phyloP scores from a whole-genome alignment of 2,797 vertebrate species.

The Microctenopoma lineatum region DNA sequence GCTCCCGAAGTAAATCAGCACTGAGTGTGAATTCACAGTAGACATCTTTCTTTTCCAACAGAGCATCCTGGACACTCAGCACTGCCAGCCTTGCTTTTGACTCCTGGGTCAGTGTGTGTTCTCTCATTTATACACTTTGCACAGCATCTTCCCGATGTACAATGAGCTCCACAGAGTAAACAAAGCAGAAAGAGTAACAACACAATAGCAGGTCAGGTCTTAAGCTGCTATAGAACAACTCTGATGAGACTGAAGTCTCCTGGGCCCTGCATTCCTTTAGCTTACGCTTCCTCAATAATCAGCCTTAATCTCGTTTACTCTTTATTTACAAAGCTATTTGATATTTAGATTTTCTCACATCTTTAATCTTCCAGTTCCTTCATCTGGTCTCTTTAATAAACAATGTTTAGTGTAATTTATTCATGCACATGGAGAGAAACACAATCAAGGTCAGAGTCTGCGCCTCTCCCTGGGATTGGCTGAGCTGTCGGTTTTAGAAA shows the following conservation, averaged over 20 bases:
- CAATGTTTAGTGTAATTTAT: conserved; percentile 49
- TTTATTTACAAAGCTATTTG: conserved; percentile 49
- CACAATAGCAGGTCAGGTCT: conserved; percentile 45
- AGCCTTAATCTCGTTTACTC: conserved; percentile 47
- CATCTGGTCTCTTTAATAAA: conserved; percentile 38
- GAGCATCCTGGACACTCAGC: conserved; percentile 43
- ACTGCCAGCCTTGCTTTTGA: conserved; percentile 52
- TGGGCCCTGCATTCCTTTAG: conserved; percentile 38
- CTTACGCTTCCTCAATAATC: conserved; percentile 32
- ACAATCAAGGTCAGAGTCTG: conserved; percentile 33
- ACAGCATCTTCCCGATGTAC: conserved; percentile 36
- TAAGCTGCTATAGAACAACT: conserved; percentile 24
- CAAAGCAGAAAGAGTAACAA: conserved; percentile 32
- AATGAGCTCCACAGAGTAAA: conserved; percentile 44
- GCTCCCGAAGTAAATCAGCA: conserved; percentile 53
- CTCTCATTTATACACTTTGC: conserved; percentile 66
- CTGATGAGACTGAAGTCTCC: conserved; percentile 35
- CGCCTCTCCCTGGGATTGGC: conserved; percentile 25
- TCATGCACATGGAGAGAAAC: conserved; percentile 23
- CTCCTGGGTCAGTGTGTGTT: conserved; percentile 37
- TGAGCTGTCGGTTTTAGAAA: conserved; percentile 40
- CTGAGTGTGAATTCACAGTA: conserved; percentile 53
- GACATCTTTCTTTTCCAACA: conserved; percentile 37
- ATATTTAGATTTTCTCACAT: conserved; percentile 46
- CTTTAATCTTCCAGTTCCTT: conserved; percentile 40